Evolutionary conservation across 92 coral and sea anemone species (phyloP).

Genomic region (Plumapathes pennacea): DNA sequence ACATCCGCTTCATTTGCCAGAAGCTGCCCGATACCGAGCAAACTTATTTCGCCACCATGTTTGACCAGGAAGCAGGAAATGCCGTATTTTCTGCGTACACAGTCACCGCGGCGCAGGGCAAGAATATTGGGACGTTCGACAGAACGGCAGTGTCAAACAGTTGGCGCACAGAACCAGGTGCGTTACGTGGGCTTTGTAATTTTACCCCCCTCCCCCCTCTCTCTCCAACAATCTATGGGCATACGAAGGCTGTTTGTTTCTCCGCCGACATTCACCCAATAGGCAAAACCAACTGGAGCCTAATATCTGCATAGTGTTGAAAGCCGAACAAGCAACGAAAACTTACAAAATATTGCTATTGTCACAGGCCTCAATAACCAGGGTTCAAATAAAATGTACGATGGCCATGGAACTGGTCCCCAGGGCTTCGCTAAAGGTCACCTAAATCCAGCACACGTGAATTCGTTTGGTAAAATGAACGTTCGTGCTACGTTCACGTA

Average conservation of each 20-base stretch:
- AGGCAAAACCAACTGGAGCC: too few relatives aligned
- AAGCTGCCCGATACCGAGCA: neutral
- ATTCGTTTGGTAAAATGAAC: conserved; percentile 8
- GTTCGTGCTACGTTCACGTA: conserved; percentile 29
- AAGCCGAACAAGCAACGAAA: too few relatives aligned
- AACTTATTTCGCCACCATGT: conserved; percentile 16
- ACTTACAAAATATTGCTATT: too few relatives aligned
- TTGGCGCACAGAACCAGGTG: conserved; percentile 13
- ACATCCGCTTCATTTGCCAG: conserved; percentile 11
- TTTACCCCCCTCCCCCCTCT: too few relatives aligned
- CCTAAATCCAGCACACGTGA: conserved; percentile 9
- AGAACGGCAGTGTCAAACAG: conserved; percentile 8
- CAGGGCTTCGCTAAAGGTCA: conserved; percentile 21
- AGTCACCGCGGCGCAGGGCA: neutral
- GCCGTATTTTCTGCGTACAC: conserved; percentile 29
- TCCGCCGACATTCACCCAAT: too few relatives aligned
- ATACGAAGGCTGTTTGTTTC: too few relatives aligned
- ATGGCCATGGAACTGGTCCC: conserved; percentile 2
- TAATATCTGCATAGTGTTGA: too few relatives aligned
- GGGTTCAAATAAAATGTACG: conserved; percentile 5
- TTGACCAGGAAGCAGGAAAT: conserved; percentile 13
- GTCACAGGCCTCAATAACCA: conserved; percentile 2
- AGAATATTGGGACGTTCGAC: neutral
- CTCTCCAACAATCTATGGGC: too few relatives aligned
- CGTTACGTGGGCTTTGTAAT: neutral